These are phyloP conservation scores for Falcaria lacertinaria DNA, from an alignment of 2,888 invertebrate genomes.

Conservation along the genomic window DNA sequence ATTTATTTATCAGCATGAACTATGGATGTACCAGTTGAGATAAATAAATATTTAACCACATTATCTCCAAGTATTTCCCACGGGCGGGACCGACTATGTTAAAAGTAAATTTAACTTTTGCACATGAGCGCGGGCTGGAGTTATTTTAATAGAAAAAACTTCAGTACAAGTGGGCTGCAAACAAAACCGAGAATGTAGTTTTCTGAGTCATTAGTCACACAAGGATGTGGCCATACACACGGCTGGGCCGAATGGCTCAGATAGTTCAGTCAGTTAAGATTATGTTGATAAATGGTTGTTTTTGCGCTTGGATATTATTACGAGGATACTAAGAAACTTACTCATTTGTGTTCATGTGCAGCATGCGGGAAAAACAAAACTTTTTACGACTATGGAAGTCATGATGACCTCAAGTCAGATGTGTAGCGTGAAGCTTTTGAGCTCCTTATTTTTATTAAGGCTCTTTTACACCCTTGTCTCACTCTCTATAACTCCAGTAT, in stretches of 20 bases:
- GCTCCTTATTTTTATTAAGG: too few species aligned
- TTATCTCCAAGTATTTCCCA: constrained; percentile 30
- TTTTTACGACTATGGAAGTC: too few species aligned
- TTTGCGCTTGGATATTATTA: neutral
- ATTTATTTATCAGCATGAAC: too few species aligned
- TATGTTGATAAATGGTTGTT: neutral
- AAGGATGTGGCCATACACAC: constrained; percentile 13
- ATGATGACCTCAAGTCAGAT: too few species aligned
- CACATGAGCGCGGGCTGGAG: constrained; percentile 22
- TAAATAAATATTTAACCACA: constrained; percentile 34
- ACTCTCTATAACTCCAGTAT: too few species aligned
- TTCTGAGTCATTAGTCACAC: constrained; percentile 44
- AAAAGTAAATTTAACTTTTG: constrained; percentile 36
- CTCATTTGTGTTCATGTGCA: too few species aligned
- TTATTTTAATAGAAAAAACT: constrained; percentile 45
- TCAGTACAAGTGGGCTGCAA: constrained; percentile 26
- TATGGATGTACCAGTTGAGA: constrained; percentile 7
- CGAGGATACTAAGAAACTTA: too few species aligned
- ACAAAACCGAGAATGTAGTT: constrained; percentile 40
- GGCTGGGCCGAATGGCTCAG: neutral
- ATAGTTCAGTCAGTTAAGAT: too few species aligned
- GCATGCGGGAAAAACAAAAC: too few species aligned
- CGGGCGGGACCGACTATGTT: constrained; percentile 11
- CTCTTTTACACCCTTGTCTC: too few species aligned
- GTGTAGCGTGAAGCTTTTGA: too few species aligned